Conservation (phyloP, 2,888 invertebrate genomes). For the Phragmatobia fuliginosa region DNA sequence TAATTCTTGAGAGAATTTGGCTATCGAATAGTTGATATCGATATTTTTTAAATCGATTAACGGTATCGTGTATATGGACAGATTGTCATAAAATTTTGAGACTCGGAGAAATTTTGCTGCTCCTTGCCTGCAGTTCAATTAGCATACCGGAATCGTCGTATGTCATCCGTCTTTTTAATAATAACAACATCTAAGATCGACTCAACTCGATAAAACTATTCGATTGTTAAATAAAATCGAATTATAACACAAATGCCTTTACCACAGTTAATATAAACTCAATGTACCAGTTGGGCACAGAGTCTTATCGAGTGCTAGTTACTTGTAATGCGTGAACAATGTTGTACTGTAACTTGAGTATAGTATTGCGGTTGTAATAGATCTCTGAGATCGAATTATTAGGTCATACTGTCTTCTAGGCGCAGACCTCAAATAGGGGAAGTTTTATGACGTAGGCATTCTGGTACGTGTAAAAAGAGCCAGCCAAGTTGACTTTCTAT, state of each 20-base stretch:
- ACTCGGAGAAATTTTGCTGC: neutral
- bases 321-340: constrained; percentile 25
- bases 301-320: constrained; percentile 18
- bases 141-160: neutral
- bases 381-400: constrained; percentile 31
- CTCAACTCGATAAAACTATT: constrained; percentile 13
- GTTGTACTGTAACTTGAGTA: constrained; percentile 31
- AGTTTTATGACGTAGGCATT: neutral
- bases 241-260: constrained; percentile 11
- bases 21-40: constrained; percentile 21
- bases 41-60: neutral
- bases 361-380: constrained; percentile 31
- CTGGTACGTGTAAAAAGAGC: too few relatives aligned
- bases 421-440: neutral
- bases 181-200: neutral
- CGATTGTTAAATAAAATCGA: constrained; percentile 5
- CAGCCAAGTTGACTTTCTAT: too few relatives aligned
- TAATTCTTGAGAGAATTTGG: constrained; percentile 13
- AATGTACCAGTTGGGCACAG: constrained; percentile 29
- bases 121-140: neutral
- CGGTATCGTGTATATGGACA: neutral
- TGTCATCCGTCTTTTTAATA: neutral
- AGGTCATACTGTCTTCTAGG: constrained; percentile 27
- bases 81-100: neutral
- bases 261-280: constrained; percentile 16